These are phyloP conservation scores for Drosophila peninsularis DNA, from an alignment of 2,888 invertebrate species.

Conservation along the genomic window DNA sequence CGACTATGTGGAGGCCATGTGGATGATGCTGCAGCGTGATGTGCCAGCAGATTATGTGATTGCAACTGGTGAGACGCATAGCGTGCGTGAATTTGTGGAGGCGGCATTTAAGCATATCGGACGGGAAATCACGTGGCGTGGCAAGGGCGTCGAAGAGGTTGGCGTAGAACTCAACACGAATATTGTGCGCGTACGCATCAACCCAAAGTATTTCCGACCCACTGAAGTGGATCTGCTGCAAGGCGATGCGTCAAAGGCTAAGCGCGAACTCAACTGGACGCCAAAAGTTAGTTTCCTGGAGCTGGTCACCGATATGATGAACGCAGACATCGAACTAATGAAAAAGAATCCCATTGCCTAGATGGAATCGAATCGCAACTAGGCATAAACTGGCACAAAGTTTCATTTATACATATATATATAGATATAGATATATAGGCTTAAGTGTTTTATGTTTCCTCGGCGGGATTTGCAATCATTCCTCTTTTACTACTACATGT, in stretches of 20 bases:
- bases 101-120: constrained; percentile 93
- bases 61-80: constrained; percentile 97
- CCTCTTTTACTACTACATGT: constrained; percentile 50
- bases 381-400: constrained; percentile 67
- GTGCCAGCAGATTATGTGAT: constrained; percentile 98
- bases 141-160: constrained; percentile 92
- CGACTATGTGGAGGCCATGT: constrained; percentile 99
- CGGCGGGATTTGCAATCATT: constrained; percentile 67
- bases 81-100: constrained; percentile 98
- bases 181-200: constrained; percentile 92
- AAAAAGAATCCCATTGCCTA: constrained; percentile 94
- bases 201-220: constrained; percentile 97
- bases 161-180: constrained; percentile 89
- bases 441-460: constrained; percentile 45
- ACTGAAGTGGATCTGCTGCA: constrained; percentile 97
- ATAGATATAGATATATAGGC: constrained; percentile 20
- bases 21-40: constrained; percentile 98
- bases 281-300: constrained; percentile 92
- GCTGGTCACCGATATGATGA: constrained; percentile 97
- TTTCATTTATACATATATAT: constrained; percentile 32
- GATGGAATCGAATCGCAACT: constrained; percentile 11
- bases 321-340: constrained; percentile 95
- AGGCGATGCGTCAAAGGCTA: constrained; percentile 98
- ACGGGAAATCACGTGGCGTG: constrained; percentile 94
- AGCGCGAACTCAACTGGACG: constrained; percentile 93